Conservation (phyloP, 2,113 vertebrate species). For the Kryptolebias marmoratus region DNA sequence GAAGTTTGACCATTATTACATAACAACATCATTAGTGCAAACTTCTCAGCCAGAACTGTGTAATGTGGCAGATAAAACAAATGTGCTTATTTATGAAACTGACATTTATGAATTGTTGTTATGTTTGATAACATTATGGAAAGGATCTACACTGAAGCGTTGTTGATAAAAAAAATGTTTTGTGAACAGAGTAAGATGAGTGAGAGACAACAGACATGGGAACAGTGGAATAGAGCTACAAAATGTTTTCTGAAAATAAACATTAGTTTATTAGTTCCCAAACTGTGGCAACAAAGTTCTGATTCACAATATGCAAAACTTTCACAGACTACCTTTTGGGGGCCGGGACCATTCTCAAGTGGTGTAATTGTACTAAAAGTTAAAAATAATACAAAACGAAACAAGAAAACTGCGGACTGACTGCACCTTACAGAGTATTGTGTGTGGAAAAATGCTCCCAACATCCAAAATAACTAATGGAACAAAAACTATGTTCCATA, state of each 20-base stretch:
- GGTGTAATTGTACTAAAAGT: not conserved
- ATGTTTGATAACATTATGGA: not conserved
- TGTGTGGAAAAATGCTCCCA: no score
- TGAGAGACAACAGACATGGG: not conserved
- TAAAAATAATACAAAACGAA: not conserved
- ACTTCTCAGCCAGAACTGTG: not conserved
- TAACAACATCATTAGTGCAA: not conserved
- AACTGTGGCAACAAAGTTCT: not conserved
- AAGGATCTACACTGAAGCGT: not conserved
- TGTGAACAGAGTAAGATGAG: not conserved
- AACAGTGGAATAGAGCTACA: not conserved
- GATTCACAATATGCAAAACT: not conserved
- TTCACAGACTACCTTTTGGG: not conserved
- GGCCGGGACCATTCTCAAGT: not conserved
- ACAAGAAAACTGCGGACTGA: not conserved
- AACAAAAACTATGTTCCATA: no score
- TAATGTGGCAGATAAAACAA: not conserved
- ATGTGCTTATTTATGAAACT: not conserved
- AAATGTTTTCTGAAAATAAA: not conserved
- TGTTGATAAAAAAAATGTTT: not conserved
- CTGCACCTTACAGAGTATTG: no score
- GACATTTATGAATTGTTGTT: not conserved
- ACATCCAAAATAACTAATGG: no score
- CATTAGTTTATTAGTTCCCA: not conserved
- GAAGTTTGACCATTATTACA: not conserved